phyloP scores from a whole-genome alignment of 2,888 invertebrate species.

The Nycteola revayana region DNA sequence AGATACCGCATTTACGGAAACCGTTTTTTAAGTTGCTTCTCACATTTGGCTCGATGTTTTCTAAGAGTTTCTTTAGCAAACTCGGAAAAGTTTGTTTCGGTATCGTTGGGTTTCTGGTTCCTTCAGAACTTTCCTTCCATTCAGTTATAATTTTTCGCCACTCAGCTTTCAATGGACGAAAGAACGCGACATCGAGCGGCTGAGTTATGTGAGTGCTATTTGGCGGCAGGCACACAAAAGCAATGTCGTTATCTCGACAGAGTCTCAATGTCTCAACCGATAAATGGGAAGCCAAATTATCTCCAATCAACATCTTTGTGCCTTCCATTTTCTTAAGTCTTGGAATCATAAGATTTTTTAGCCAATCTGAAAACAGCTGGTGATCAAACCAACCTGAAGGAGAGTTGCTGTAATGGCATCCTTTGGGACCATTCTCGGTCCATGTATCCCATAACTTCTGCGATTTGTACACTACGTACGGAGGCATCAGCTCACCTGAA shows the following conservation, averaged over 20 bases:
- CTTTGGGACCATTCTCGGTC: background rate
- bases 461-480: background rate
- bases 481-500: conserved; percentile 2
- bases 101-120: background rate
- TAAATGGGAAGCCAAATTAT: background rate
- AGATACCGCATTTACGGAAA: background rate
- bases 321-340: too few species aligned
- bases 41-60: background rate
- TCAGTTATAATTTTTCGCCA: background rate
- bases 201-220: too few species aligned
- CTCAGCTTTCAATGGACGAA: background rate
- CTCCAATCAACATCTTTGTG: too few species aligned
- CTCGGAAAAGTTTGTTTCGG: background rate
- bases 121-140: background rate
- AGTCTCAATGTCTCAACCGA: background rate
- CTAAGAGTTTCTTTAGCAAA: background rate
- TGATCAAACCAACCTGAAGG: conserved; percentile 4
- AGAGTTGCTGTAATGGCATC: background rate
- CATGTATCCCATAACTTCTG: background rate
- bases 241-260: background rate
- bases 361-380: conserved; percentile 2
- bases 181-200: too few species aligned
- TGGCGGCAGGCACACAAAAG: background rate
- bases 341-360: background rate
- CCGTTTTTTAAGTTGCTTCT: background rate